A percentile compares a stretch with the other conserved stretches of the same genome.
phyloP scores from a whole-genome alignment of 1,140 invertebrate species.

The Musca vetustissima region DNA sequence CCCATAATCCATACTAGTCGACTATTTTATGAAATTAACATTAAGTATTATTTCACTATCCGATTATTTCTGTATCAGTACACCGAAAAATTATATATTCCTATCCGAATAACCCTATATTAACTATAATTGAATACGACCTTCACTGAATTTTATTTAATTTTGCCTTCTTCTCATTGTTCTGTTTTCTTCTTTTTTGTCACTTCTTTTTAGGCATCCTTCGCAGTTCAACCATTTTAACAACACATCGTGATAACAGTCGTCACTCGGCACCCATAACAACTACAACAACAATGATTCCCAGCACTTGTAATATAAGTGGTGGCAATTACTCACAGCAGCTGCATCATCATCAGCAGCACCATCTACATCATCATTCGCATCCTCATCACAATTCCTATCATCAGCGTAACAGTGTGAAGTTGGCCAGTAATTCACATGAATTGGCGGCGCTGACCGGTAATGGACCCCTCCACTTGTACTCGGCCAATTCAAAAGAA shows the following conservation, averaged over 20 bases:
- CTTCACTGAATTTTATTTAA: no score
- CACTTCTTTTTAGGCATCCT: constrained; percentile 25
- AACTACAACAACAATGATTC: not conserved
- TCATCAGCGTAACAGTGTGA: not conserved
- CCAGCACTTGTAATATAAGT: not conserved
- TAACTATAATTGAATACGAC: no score
- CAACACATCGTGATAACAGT: constrained; percentile 18
- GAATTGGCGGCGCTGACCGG: constrained; percentile 1
- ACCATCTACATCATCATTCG: not conserved
- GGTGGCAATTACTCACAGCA: not conserved
- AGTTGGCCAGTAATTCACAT: not conserved
- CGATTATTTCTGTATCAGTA: no score
- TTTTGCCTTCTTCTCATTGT: not conserved
- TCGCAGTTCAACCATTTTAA: constrained; percentile 24
- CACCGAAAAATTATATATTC: no score
- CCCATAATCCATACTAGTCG: no score
- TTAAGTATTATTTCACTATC: no score
- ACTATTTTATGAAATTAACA: no score
- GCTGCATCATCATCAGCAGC: constrained; percentile 5
- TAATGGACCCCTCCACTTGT: not conserved
- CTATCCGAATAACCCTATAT: no score
- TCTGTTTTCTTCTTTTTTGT: not conserved
- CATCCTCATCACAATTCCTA: not conserved
- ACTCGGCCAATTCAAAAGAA: not conserved
- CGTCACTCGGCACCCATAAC: constrained; percentile 29